Conservation (phyloP, 2,888 invertebrate genomes). For the Eupithecia vulgata region DNA sequence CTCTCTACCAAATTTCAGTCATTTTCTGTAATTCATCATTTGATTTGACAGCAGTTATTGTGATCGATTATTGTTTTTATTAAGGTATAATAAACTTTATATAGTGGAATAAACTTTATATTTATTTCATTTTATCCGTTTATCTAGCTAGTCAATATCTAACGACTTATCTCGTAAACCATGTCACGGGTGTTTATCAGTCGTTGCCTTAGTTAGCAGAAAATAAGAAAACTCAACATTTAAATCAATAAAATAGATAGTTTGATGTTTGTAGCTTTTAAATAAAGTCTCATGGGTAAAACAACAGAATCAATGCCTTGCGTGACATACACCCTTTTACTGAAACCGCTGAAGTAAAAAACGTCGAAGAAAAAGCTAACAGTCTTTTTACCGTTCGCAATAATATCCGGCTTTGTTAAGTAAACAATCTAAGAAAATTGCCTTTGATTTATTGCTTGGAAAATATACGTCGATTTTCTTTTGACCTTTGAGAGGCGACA, state of each 20-base stretch:
- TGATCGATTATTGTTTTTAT: too few relatives aligned
- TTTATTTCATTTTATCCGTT: too few relatives aligned
- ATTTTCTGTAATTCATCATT: too few relatives aligned
- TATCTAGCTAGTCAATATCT: too few relatives aligned
- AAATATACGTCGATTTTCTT: conserved; percentile 26
- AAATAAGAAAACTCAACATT: not conserved
- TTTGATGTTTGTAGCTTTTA: not conserved
- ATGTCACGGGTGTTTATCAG: too few relatives aligned
- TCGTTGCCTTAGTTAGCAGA: not conserved
- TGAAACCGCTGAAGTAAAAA: not conserved
- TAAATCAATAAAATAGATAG: not conserved
- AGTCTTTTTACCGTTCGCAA: conserved; percentile 9
- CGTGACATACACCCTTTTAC: not conserved
- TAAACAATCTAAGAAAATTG: conserved; percentile 34
- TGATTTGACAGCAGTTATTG: too few relatives aligned
- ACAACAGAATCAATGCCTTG: not conserved
- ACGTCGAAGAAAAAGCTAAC: not conserved
- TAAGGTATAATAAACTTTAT: too few relatives aligned
- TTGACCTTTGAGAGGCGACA: conserved; percentile 26
- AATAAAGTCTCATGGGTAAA: not conserved
- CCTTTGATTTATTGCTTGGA: conserved; percentile 32
- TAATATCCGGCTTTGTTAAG: conserved; percentile 25
- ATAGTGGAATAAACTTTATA: too few relatives aligned
- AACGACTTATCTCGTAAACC: too few relatives aligned
- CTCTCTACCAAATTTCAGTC: too few relatives aligned